Conservation (phyloP, 2,797 vertebrate species). For the Oreortyx pictus region DNA sequence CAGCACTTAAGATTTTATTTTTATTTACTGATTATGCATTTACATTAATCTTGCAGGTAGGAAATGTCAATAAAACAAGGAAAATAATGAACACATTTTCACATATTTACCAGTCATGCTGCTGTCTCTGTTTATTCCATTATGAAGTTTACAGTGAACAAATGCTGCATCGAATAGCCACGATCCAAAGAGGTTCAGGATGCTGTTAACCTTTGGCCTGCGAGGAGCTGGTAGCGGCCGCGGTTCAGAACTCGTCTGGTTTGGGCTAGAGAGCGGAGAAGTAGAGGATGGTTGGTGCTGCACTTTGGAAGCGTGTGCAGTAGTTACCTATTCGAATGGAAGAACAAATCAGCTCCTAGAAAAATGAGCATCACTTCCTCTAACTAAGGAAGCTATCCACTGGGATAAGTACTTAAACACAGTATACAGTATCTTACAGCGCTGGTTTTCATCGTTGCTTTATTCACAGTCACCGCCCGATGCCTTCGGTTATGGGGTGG, state of each 20-base stretch:
- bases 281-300: conserved; percentile 89
- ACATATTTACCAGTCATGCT: conserved; percentile 95
- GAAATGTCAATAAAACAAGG: conserved; percentile 77
- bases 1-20: conserved; percentile 44
- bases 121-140: conserved; percentile 88
- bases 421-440: conserved; percentile 80
- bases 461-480: conserved; percentile 90
- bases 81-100: conserved; percentile 29
- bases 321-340: conserved; percentile 81
- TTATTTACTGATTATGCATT: conserved; percentile 9
- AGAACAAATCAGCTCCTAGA: conserved; percentile 11
- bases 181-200: conserved; percentile 92
- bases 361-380: background rate
- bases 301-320: conserved; percentile 89
- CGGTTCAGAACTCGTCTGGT: conserved; percentile 93
- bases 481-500: conserved; percentile 93
- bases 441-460: conserved; percentile 91
- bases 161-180: conserved; percentile 95
- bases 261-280: conserved; percentile 91
- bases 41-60: conserved; percentile 86
- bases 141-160: conserved; percentile 89
- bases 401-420: background rate
- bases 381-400: background rate
- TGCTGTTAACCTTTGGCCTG: conserved; percentile 92
- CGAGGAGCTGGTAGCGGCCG: conserved; percentile 87